phyloP scores from a whole-genome alignment of 2,797 vertebrate genomes.

The Lates japonicus region DNA sequence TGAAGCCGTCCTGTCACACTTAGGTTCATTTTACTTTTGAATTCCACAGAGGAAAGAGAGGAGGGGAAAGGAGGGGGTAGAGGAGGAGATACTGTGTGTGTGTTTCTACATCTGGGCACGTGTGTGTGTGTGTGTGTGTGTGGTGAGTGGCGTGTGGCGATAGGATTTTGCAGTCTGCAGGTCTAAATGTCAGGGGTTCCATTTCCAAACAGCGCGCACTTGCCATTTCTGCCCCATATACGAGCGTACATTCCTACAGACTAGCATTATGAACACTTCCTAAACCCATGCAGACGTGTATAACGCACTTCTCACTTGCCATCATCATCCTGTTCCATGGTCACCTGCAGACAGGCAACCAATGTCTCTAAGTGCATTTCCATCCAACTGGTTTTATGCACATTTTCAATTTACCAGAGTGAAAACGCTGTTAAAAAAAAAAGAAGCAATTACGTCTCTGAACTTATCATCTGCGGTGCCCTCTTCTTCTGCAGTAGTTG shows the following conservation, averaged over 20 bases:
- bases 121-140: constrained; percentile 29
- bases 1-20: constrained; percentile 75
- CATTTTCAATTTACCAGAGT: not conserved
- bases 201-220: constrained; percentile 68
- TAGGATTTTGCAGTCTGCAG: constrained; percentile 61
- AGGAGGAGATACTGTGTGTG: constrained; percentile 50
- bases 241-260: constrained; percentile 49
- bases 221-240: constrained; percentile 60
- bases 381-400: not conserved
- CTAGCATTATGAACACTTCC: not conserved
- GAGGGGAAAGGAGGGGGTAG: constrained; percentile 6
- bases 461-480: too few relatives aligned
- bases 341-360: constrained; percentile 19
- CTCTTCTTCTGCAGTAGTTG: not conserved
- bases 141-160: constrained; percentile 37
- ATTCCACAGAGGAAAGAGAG: constrained; percentile 64
- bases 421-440: not conserved
- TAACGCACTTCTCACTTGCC: not conserved
- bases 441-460: not conserved
- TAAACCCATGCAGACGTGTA: not conserved
- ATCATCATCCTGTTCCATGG: constrained; percentile 17
- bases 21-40: constrained; percentile 75
- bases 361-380: not conserved
- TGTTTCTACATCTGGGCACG: constrained; percentile 42
- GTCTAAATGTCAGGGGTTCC: constrained; percentile 69